These are phyloP conservation scores for Artibeus lituratus DNA, from an alignment of 2,797 vertebrate species.

Conservation along the genomic window DNA sequence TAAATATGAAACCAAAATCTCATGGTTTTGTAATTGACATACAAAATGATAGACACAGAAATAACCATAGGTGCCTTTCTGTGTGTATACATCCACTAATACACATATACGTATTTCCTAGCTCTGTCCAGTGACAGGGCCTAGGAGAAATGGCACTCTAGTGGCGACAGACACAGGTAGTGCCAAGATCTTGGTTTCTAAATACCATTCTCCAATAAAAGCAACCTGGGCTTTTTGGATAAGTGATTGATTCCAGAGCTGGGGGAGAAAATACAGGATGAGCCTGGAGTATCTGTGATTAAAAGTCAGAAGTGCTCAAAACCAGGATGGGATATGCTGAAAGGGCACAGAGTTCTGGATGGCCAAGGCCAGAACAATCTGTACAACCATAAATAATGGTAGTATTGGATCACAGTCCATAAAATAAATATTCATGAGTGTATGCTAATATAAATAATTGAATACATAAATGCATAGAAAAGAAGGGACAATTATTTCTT, in stretches of 20 bases:
- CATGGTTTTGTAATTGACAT: neutral
- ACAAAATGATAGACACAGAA: neutral
- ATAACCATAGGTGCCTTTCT: neutral
- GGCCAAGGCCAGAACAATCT: neutral
- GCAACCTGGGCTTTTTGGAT: neutral
- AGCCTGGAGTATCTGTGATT: neutral
- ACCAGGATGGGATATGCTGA: neutral
- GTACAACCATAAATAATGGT: neutral
- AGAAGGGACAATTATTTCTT: neutral
- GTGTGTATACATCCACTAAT: neutral
- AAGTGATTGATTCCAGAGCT: neutral
- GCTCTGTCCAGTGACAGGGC: neutral
- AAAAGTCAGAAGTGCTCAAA: neutral
- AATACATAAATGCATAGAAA: neutral
- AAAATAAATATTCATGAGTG: neutral
- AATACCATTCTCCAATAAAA: neutral
- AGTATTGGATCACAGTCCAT: neutral
- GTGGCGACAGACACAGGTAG: neutral
- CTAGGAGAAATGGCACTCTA: neutral
- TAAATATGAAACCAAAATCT: neutral
- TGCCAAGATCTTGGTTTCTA: neutral
- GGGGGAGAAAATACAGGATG: neutral
- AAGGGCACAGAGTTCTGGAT: neutral
- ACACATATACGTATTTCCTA: neutral
- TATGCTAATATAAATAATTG: neutral